These are phyloP conservation scores for Falco novaeseelandiae DNA, from an alignment of 2,797 vertebrate genomes.

Conservation along the genomic window DNA sequence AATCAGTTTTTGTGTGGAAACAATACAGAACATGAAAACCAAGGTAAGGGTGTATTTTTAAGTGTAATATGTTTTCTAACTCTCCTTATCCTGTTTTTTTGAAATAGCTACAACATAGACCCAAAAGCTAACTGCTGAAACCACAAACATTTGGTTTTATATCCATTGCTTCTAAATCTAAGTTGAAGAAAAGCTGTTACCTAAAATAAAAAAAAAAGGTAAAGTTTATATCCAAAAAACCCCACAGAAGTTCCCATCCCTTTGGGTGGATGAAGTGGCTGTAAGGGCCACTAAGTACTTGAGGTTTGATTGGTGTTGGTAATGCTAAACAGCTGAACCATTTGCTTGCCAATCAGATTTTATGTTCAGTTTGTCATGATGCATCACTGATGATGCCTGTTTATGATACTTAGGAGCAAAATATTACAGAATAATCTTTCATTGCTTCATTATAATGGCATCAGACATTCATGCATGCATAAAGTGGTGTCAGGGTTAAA, in stretches of 20 bases:
- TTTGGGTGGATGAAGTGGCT: neutral
- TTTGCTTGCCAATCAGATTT: slow-evolving; percentile 36
- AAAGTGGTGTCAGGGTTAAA: neutral
- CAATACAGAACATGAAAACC: slow-evolving; percentile 19
- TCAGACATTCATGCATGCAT: neutral
- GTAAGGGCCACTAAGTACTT: neutral
- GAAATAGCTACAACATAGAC: neutral
- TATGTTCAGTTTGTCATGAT: neutral
- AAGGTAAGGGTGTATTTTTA: slow-evolving; percentile 42
- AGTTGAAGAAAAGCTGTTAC: neutral
- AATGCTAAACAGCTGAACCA: neutral
- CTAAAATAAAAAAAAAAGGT: neutral
- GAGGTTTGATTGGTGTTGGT: neutral
- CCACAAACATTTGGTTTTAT: neutral
- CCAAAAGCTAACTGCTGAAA: neutral
- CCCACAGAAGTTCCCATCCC: neutral
- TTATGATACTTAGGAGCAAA: neutral
- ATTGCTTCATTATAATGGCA: neutral
- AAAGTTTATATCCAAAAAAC: neutral
- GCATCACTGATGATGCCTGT: neutral
- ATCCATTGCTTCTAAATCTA: neutral
- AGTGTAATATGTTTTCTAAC: neutral
- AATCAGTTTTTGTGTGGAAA: slow-evolving; percentile 36
- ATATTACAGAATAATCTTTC: neutral
- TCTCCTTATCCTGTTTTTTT: neutral